Base-by-base conservation (phyloP, 2,797 vertebrate genomes). In the Benthosema pterotum region DNA sequence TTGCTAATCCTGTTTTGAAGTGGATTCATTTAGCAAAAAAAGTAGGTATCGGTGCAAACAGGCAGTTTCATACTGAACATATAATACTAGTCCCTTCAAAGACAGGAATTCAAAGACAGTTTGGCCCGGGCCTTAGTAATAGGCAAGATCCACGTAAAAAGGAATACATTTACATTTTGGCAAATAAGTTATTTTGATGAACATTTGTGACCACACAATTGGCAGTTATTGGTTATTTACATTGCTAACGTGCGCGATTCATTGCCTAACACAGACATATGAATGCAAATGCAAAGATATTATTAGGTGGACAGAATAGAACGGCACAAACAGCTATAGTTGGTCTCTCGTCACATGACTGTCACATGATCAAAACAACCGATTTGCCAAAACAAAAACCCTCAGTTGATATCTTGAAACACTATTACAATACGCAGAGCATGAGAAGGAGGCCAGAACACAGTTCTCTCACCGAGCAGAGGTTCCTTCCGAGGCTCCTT, bases 401-500 rank as follows among this genome's bases (percentile, higher is more conserved):
- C 32, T 57, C 64, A 32, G 53, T 42, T 68, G 42, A 65, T 57
- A 50, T 75, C 22, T 76, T 5, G 49, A 69, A 38, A 81, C 86
- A 86, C 51, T 60, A 64, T 50, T 43, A 55, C 57, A 43, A 79
- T 45, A 83, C 11, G 32, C 60, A 53, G 43, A 63, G 58, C 12
- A 71, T 65, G 38, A 60, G 60, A 42, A 78, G 62, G 58, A 89
- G 76, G 77, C 78, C 85, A 78, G 69, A 83, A 83, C 77, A 72
- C 81, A 75, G 11, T 72, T 84, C 74, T 90, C 91, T 93, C 91
- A 92, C 91, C 91, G 47, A 85, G 84, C 78, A 88, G 85, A 75
- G 75, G 82, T 75, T 89, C 84, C 90, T 25, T 81, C 70, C 79
- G 88, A 84, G 54, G 89, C 60, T 87, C 90, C 91, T 91, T n/a